Evolutionary conservation across 2,113 vertebrate genomes (phyloP), one percentile per base, ranked within the genome.

Genomic region (Smithornis capensis): DNA sequence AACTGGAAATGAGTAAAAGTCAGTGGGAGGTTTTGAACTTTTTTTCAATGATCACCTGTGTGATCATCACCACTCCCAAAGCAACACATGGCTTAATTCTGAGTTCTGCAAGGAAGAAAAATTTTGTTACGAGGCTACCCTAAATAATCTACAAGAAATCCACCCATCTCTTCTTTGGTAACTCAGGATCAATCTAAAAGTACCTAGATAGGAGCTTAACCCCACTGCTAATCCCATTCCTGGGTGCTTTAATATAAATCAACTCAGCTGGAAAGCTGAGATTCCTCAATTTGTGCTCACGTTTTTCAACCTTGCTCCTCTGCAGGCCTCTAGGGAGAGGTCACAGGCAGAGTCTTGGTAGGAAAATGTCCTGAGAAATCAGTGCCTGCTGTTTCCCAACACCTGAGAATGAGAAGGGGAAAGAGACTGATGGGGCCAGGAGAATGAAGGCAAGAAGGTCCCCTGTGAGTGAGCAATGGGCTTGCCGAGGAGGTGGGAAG

Each of bases 401-500:
- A 47, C 37, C 19, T 73, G 59, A n/a, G 75, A 33, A 49, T 92
- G 55, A 55, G 64, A n/a, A 63, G 25, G 28, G n/a, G 37, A 77
- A 69, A 42, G 55, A 63, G 19, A 37, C 29, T 68, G 77, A 19
- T 12, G 31, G 67, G 55, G 42, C 38, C 56, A 10, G 68, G 42
- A 65, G 50, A 81, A 63, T 0, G 21, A 37, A 70, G 80, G 52
- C 23, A 83, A n/a, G 69, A 37, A 59, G 63, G 23, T 88, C 45
- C 64, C 83, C 52, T 68, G 52, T 90, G 81, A 73, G 76, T 44
- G 73, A 94, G 65, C 59, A 38, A 6, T 0, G 33, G 67, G 40
- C 45, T 79, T 90, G 90, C 84, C 93, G 83, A 74, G 83, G 93
- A 85, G 74, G 45, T 80, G 84, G 74, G 84, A 71, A 92, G 70